Conservation (phyloP, 2,113 vertebrate species). For the Vidua chalybeata region DNA sequence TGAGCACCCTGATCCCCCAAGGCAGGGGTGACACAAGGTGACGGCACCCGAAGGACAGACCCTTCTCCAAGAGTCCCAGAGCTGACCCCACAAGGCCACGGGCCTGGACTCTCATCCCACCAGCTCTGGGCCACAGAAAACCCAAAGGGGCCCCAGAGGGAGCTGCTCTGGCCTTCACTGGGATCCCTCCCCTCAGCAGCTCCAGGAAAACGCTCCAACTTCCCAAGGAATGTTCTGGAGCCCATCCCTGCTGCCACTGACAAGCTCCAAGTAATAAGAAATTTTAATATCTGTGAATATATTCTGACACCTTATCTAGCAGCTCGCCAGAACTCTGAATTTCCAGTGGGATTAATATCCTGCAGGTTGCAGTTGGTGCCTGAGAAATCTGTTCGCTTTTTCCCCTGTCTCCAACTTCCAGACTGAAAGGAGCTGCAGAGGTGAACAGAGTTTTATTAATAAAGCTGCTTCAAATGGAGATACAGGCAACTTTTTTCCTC, state of each 20-base stretch:
- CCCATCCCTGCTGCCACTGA: background rate
- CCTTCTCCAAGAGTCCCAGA: background rate
- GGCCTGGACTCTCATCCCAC: background rate
- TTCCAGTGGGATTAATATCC: background rate
- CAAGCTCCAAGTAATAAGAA: background rate
- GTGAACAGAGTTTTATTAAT: constrained; percentile 10
- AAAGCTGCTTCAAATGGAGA: background rate
- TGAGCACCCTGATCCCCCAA: background rate
- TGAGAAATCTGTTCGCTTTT: background rate
- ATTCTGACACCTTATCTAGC: constrained; percentile 4
- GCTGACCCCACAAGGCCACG: background rate
- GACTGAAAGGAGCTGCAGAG: background rate
- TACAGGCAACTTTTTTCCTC: background rate
- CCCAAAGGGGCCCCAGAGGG: background rate
- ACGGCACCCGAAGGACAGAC: background rate
- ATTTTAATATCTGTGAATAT: background rate
- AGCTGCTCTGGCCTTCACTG: background rate
- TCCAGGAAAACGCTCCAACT: background rate
- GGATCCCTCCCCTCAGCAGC: background rate
- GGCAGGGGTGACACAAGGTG: too few species aligned
- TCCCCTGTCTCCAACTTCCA: background rate
- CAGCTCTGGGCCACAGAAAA: background rate
- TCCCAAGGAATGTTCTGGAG: background rate
- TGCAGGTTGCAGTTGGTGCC: background rate
- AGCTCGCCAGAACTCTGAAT: background rate